Evolutionary conservation across 2,797 vertebrate genomes (phyloP).

Genomic region (Aphelocoma californica): DNA sequence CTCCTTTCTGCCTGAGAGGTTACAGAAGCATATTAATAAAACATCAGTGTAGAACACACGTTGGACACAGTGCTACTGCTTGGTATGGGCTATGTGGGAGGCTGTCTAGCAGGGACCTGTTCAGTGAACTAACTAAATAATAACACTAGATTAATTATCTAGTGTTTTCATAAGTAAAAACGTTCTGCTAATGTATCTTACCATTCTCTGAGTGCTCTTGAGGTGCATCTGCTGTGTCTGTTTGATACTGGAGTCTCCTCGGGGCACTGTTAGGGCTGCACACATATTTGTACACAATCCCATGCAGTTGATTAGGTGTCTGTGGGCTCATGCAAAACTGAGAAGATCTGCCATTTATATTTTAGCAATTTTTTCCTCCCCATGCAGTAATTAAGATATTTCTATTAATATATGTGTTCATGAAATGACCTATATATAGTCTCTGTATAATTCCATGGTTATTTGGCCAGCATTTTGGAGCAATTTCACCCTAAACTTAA

Average conservation of each 20-base stretch:
- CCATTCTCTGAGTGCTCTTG: background rate
- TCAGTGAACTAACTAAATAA: background rate
- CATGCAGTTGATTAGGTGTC: background rate
- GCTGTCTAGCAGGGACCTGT: background rate
- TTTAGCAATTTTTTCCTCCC: background rate
- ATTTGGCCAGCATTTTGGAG: background rate
- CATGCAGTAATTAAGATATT: background rate
- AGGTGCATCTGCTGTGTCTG: background rate
- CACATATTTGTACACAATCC: background rate
- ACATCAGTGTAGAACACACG: fast-evolving
- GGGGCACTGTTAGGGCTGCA: background rate
- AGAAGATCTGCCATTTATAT: background rate
- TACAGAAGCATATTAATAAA: background rate
- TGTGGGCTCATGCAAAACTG: background rate
- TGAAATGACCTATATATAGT: background rate
- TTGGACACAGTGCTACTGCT: background rate
- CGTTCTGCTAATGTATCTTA: background rate
- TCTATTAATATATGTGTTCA: background rate
- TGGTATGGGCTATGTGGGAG: fast-evolving
- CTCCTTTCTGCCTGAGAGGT: background rate
- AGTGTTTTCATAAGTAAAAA: background rate
- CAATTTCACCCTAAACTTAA: background rate
- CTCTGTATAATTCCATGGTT: background rate
- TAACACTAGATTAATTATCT: background rate
- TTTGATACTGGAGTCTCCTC: background rate